Conservation (phyloP, 2,797 vertebrate species). For the Bradypus variegatus region DNA sequence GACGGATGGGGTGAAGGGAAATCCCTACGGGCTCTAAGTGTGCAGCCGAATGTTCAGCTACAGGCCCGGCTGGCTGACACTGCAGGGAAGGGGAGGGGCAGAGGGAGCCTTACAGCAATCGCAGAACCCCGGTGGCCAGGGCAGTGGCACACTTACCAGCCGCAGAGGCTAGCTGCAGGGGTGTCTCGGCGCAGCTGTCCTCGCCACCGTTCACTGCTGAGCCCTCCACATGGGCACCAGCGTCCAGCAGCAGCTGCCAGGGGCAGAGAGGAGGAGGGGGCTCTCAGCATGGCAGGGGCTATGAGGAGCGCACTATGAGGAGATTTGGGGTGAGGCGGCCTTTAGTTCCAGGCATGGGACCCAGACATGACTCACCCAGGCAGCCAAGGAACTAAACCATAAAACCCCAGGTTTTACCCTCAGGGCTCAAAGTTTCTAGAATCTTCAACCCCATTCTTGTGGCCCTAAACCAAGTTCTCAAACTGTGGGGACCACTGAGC, state of each 20-base stretch:
- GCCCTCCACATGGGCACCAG: conserved; percentile 92
- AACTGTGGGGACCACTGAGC: background rate
- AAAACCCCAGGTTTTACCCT: background rate
- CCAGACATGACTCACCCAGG: background rate
- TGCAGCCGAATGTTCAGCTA: background rate
- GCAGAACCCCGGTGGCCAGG: background rate
- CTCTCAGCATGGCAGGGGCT: background rate
- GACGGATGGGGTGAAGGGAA: too few species aligned
- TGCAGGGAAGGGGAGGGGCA: background rate
- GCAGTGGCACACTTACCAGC: conserved; percentile 79
- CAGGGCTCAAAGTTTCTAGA: background rate
- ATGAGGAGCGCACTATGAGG: fast-evolving
- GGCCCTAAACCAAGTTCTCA: background rate
- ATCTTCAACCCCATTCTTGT: background rate
- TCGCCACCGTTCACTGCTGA: conserved; percentile 86
- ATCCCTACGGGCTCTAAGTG: background rate
- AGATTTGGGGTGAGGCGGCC: background rate
- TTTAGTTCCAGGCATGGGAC: background rate
- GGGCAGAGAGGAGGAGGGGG: background rate
- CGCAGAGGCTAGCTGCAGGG: conserved; percentile 93
- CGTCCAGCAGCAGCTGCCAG: conserved; percentile 89
- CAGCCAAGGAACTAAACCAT: background rate
- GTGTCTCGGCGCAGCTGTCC: conserved; percentile 89
- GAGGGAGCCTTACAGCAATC: fast-evolving
- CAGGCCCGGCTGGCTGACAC: background rate